These are phyloP conservation scores for Scolopax bukidnonensis DNA, from an alignment of 2,797 vertebrate genomes.

Conservation along the genomic window DNA sequence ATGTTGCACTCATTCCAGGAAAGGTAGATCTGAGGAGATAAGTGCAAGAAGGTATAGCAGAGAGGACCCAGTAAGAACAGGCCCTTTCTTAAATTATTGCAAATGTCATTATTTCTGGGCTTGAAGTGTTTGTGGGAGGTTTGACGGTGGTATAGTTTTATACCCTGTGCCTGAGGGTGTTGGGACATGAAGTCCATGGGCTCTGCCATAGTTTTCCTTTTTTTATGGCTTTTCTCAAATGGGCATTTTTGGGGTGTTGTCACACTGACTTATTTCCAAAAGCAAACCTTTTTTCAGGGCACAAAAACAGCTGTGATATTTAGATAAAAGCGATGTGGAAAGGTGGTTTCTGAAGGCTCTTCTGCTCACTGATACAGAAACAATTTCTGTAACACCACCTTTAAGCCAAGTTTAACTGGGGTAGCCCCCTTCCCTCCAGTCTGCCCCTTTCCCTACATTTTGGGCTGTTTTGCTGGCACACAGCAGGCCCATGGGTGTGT, in stretches of 20 bases:
- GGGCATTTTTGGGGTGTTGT: not conserved
- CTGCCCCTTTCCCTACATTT: conserved; percentile 67
- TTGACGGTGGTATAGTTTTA: not conserved
- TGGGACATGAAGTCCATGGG: not conserved
- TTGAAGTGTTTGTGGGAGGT: not conserved
- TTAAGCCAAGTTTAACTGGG: not conserved
- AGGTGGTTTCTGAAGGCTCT: not conserved
- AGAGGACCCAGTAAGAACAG: not conserved
- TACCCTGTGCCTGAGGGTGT: not conserved
- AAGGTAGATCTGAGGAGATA: not conserved
- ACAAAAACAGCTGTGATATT: not conserved
- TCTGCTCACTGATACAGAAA: not conserved
- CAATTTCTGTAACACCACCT: not conserved
- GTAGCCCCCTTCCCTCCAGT: not conserved
- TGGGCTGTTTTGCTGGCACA: conserved; percentile 78
- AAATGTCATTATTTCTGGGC: not conserved
- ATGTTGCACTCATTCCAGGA: not conserved
- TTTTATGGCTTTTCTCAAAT: not conserved
- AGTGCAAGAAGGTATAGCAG: not conserved
- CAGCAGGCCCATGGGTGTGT: conserved; percentile 79
- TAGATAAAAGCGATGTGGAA: not conserved
- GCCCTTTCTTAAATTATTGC: not conserved
- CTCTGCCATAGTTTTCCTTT: not conserved
- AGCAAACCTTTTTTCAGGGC: not conserved
- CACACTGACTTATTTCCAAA: not conserved